These are phyloP conservation scores for Passer montanus DNA, from an alignment of 2,113 vertebrate genomes.

Conservation along the genomic window DNA sequence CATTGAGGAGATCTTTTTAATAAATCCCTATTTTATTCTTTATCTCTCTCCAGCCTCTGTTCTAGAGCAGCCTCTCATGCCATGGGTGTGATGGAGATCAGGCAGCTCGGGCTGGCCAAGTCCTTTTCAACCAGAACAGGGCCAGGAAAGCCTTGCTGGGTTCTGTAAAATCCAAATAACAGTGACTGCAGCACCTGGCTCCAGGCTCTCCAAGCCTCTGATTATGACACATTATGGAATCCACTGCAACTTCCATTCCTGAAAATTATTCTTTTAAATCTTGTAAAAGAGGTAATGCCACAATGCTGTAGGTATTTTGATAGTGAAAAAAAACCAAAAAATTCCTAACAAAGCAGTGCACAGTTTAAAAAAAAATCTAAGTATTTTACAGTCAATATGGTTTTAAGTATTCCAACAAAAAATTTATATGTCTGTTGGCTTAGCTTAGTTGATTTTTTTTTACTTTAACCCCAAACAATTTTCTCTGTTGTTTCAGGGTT, in stretches of 20 bases:
- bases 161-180: not conserved
- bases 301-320: not conserved
- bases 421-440: not conserved
- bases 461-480: not conserved
- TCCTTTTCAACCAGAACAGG: accelerated
- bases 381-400: not conserved
- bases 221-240: not conserved
- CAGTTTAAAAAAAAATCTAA: not conserved
- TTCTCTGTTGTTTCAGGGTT: not conserved
- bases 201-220: not conserved
- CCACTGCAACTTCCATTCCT: not conserved
- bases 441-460: not conserved
- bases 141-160: not conserved
- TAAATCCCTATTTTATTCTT: not conserved
- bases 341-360: not conserved
- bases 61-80: not conserved
- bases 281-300: not conserved
- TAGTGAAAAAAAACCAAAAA: not conserved
- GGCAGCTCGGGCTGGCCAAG: not conserved
- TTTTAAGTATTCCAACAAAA: not conserved
- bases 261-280: not conserved
- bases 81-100: accelerated
- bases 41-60: not conserved
- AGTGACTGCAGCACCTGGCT: not conserved
- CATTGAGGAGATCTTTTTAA: not conserved